Evolutionary conservation across 2,888 invertebrate genomes (phyloP).

Genomic region (Apotomis capreana): DNA sequence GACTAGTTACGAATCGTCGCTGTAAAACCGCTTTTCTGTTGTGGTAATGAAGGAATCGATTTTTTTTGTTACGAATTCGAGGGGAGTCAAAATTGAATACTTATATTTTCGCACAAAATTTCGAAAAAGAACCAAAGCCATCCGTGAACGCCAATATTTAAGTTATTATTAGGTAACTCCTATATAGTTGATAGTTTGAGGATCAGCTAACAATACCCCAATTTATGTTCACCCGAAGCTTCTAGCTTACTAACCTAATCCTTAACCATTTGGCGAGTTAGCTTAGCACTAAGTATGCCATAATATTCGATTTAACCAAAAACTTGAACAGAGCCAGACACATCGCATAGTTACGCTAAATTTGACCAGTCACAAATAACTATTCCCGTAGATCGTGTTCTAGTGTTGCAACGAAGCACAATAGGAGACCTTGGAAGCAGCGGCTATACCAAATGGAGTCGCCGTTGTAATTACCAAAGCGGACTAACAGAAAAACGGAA

Average conservation of each 20-base stretch:
- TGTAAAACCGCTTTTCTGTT: background rate
- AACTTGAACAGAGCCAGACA: constrained; percentile 22
- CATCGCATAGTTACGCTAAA: constrained; percentile 47
- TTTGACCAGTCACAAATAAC: constrained; percentile 65
- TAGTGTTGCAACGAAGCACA: constrained; percentile 66
- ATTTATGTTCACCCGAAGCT: background rate
- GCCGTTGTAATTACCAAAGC: constrained; percentile 61
- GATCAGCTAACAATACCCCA: background rate
- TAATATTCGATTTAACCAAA: constrained; percentile 6
- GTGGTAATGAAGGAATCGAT: no score
- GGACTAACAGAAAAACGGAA: constrained; percentile 56
- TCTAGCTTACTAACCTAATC: background rate
- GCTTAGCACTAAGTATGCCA: background rate
- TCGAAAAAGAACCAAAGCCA: no score
- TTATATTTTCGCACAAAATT: no score
- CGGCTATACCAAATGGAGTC: constrained; percentile 58
- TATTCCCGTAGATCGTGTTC: constrained; percentile 57
- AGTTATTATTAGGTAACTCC: background rate
- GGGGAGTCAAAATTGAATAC: no score
- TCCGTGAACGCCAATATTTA: background rate
- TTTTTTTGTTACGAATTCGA: no score
- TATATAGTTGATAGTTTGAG: background rate
- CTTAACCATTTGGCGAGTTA: background rate
- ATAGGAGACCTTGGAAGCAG: constrained; percentile 65
- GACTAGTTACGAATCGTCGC: background rate